Percentiles rank a stretch among this genome's conserved stretches.
Evolutionary conservation across 2,888 invertebrate species (phyloP).

Genomic region (Hartigia nigra): DNA sequence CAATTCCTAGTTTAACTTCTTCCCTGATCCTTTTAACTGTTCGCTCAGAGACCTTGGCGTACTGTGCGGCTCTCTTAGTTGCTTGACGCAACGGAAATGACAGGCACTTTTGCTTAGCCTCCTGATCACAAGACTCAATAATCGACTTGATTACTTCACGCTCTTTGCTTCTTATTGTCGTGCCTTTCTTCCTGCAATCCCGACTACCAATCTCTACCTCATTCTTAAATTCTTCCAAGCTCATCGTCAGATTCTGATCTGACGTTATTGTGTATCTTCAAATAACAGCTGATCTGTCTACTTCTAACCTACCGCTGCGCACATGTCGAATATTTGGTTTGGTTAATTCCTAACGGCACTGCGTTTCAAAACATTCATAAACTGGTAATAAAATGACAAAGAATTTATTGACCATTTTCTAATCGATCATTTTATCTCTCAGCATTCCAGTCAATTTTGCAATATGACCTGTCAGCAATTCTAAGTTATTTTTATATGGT

Average conservation of each 20-base stretch:
- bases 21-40: conserved; percentile 29
- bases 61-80: conserved; percentile 28
- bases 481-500: no score
- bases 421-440: not conserved
- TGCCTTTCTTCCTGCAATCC: conserved; percentile 25
- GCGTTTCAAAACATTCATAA: not conserved
- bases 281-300: not conserved
- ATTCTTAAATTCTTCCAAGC: conserved; percentile 26
- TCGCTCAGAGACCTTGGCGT: conserved; percentile 27
- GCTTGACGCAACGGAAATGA: conserved; percentile 26
- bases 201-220: conserved; percentile 22
- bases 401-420: not conserved
- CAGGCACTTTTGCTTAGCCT: conserved; percentile 26
- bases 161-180: conserved; percentile 25
- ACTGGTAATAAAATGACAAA: not conserved
- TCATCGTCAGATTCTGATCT: conserved; percentile 12
- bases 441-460: no score
- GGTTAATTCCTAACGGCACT: not conserved
- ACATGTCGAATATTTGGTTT: not conserved
- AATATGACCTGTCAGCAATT: no score
- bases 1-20: conserved; percentile 26
- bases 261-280: not conserved
- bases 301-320: not conserved
- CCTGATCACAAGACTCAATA: conserved; percentile 27
- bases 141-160: conserved; percentile 28